Conservation (phyloP, 2,888 invertebrate species). For the Isotomurus palustris region DNA sequence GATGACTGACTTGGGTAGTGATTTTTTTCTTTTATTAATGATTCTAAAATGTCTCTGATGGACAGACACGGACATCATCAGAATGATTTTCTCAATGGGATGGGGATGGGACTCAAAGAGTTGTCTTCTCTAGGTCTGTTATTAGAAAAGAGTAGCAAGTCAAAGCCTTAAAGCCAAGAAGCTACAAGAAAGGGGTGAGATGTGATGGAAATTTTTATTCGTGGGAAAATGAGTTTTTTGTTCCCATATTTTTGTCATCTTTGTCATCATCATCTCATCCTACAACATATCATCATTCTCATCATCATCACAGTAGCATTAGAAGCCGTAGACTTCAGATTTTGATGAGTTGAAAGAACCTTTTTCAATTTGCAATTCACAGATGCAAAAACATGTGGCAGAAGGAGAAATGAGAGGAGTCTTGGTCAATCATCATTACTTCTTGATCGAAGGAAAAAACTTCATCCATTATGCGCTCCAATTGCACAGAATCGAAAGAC, state of each 20-base stretch:
- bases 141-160: conserved; percentile 12
- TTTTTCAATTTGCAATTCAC: conserved; percentile 14
- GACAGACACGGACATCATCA: conserved; percentile 30
- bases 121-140: conserved; percentile 6
- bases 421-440: conserved; percentile 30
- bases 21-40: conserved; percentile 41
- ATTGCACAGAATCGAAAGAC: conserved; percentile 41
- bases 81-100: conserved; percentile 15
- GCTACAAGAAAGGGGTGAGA: conserved; percentile 21
- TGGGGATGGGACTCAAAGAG: conserved; percentile 16
- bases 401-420: conserved; percentile 19
- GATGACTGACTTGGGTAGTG: too few relatives aligned
- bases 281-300: conserved; percentile 36
- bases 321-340: too few relatives aligned
- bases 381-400: conserved; percentile 32
- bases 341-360: conserved; percentile 34
- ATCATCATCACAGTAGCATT: conserved; percentile 13
- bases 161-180: not conserved
- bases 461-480: conserved; percentile 41
- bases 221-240: conserved; percentile 47
- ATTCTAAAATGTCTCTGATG: conserved; percentile 39
- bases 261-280: conserved; percentile 45
- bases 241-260: conserved; percentile 46
- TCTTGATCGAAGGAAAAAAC: conserved; percentile 3
- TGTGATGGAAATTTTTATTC: conserved; percentile 42